Evolutionary conservation across 1,140 invertebrate species (phyloP).

Genomic region (Triops cancriformis): DNA sequence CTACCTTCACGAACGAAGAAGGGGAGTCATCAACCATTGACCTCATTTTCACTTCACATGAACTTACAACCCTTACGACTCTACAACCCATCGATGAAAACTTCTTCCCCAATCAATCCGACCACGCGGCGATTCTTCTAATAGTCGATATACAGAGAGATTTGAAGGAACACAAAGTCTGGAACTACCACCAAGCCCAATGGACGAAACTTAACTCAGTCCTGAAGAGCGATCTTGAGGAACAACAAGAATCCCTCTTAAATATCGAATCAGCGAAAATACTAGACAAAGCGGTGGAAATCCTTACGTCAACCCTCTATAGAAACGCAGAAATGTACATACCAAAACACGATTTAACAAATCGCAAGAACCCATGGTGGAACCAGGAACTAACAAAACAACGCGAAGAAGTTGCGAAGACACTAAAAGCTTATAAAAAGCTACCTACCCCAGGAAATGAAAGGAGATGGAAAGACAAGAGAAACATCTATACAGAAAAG

Average conservation of each 20-base stretch:
- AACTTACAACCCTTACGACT: not conserved
- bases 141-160: not conserved
- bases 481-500: not conserved
- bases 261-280: not conserved
- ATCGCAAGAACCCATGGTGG: not conserved
- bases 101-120: not conserved
- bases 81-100: not conserved
- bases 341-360: not conserved
- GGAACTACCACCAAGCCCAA: slow-evolving; percentile 6
- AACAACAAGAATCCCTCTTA: not conserved
- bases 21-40: not conserved
- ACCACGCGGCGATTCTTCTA: not conserved
- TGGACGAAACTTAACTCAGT: not conserved
- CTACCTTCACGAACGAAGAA: no score
- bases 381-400: not conserved
- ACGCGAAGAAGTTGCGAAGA: not conserved
- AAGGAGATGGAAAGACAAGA: not conserved
- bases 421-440: not conserved
- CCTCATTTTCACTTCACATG: not conserved
- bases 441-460: not conserved
- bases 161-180: not conserved
- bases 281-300: not conserved
- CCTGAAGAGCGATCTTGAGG: not conserved
- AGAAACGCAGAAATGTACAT: not conserved
- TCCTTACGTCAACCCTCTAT: not conserved